Percentiles rank a stretch among this genome's conserved stretches.
Conservation (phyloP, 1,140 invertebrate genomes). For the Aphelenchoides avenae region DNA sequence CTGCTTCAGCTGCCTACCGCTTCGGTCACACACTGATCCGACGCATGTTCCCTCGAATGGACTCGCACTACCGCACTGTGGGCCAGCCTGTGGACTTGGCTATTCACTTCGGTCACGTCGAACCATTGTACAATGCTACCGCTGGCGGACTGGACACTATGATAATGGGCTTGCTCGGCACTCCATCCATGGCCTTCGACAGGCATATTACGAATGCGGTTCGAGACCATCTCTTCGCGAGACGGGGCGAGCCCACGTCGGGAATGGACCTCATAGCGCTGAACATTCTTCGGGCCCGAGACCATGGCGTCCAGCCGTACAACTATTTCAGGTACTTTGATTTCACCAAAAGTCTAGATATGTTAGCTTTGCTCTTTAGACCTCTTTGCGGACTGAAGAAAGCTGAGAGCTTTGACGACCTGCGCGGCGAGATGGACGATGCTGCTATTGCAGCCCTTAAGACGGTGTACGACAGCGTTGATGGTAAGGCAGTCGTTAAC, state of each 20-base stretch:
- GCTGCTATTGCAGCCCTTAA: slow-evolving; percentile 33
- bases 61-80: slow-evolving; percentile 43
- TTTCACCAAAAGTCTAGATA: neutral
- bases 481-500: too few species aligned
- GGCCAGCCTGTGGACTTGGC: slow-evolving; percentile 51
- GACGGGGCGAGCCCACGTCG: slow-evolving; percentile 33
- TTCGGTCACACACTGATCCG: slow-evolving; percentile 67
- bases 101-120: slow-evolving; percentile 43
- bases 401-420: slow-evolving; percentile 41
- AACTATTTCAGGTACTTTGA: slow-evolving; percentile 64
- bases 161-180: slow-evolving; percentile 49
- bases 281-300: slow-evolving; percentile 64
- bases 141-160: slow-evolving; percentile 46
- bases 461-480: slow-evolving; percentile 54
- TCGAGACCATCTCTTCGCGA: slow-evolving; percentile 48
- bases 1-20: slow-evolving; percentile 49
- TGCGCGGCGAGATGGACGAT: slow-evolving; percentile 43
- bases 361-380: slow-evolving; percentile 28
- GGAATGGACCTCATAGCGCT: slow-evolving; percentile 56
- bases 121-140: slow-evolving; percentile 39
- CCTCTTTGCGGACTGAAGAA: slow-evolving; percentile 35
- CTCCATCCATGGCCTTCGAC: slow-evolving; percentile 54
- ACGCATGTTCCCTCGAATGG: slow-evolving; percentile 50
- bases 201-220: slow-evolving; percentile 50
- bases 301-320: slow-evolving; percentile 68